Base-by-base conservation (phyloP, 2,113 vertebrate species). In the Malurus melanocephalus region DNA sequence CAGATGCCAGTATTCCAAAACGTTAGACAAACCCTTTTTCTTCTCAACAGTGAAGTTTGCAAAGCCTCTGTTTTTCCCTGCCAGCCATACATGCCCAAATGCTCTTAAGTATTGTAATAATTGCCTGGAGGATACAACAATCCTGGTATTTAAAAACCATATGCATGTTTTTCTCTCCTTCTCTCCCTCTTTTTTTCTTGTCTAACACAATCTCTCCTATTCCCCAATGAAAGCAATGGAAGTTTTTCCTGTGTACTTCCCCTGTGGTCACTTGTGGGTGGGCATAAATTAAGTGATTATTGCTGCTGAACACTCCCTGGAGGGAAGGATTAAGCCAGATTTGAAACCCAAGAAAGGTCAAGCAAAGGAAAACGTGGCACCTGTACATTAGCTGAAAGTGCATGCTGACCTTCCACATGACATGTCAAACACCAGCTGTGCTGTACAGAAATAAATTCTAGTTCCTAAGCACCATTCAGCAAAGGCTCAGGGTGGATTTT, bases 231-330 rank as follows among this genome's bases (percentile, higher is more conserved):
- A 84, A 86, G 35, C 55, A 84, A 52, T 8, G 65, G 19, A 79
- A 77, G 23, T 32, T 68, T 68, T 90, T n/a, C 75, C 78, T 57
- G 8, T 72, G 12, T 77, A 42, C 23, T 80, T 89, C 89, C 81
- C 83, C 68, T 82, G 87, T 55, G 52, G 79, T 81, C 69, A 77
- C 32, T 71, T 77, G 80, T 85, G 88, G 73, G 91, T 94, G 84
- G 79, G 79, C 64, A 80, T 88, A 92, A 94, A 90, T 89, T 92
- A 93, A 92, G 83, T 85, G 56, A 87, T 95, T 94, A 90, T 52
- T 79, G 52, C 76, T 81, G 81, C 59, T 87, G 28, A 67, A 67
- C 40, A 42, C 42, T 84, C 73, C 86, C 91, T 83, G 16, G 17
- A 88, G 87, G 76, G 48, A 68, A 42, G 55, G 62, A 94, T 96